Evolutionary conservation across 2,888 invertebrate species (phyloP).

Genomic region (Xestia xanthographa): DNA sequence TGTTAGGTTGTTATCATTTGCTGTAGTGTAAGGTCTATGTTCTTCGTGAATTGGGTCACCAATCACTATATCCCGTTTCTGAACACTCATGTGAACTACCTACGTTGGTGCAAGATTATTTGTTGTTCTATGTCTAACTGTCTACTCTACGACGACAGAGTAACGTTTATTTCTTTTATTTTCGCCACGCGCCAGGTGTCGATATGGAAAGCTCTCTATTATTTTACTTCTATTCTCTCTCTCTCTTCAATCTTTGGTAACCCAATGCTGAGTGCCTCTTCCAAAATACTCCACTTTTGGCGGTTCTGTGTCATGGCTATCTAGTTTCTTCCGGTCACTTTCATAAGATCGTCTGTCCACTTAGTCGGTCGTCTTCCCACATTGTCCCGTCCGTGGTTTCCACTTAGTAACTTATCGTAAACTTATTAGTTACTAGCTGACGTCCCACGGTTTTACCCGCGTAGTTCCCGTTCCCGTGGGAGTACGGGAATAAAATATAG

Average conservation of each 20-base stretch:
- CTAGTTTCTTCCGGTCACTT: neutral
- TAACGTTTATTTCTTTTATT: neutral
- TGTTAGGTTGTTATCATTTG: neutral
- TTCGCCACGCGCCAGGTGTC: neutral
- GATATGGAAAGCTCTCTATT: neutral
- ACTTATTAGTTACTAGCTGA: neutral
- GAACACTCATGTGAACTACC: neutral
- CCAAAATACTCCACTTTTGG: neutral
- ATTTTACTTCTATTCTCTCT: neutral
- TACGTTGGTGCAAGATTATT: neutral
- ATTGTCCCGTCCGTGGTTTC: neutral
- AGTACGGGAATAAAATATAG: too few relatives aligned
- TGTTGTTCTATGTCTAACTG: neutral
- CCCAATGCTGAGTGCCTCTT: neutral
- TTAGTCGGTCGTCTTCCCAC: neutral
- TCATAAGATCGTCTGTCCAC: neutral
- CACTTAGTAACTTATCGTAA: neutral
- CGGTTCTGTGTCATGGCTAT: neutral
- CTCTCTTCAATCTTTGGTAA: too few relatives aligned
- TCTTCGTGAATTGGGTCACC: neutral
- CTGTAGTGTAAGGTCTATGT: neutral
- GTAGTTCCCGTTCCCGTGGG: too few relatives aligned
- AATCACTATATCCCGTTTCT: neutral
- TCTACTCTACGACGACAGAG: neutral
- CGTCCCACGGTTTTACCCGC: too few relatives aligned